Evolutionary conservation across 2,888 invertebrate species (phyloP).

Genomic region (Drosophila emarginata): DNA sequence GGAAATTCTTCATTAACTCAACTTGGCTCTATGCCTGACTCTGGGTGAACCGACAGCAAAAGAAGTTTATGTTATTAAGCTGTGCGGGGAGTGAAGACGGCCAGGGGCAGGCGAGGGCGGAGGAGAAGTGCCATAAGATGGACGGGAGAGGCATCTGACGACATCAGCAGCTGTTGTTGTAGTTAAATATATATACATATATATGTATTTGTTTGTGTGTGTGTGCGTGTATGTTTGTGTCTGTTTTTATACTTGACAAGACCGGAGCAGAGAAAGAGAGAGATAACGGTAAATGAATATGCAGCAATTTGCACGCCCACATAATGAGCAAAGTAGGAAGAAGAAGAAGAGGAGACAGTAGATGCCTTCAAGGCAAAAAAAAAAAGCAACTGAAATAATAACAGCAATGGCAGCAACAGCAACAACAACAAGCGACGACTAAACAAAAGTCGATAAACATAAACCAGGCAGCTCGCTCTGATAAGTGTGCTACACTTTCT

Average conservation of each 20-base stretch:
- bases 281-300: conserved; percentile 78
- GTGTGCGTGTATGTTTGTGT: conserved; percentile 57
- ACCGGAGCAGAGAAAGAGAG: conserved; percentile 31
- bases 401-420: conserved; percentile 35
- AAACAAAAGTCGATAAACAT: conserved; percentile 78
- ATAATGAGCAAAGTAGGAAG: conserved; percentile 62
- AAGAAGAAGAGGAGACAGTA: neutral
- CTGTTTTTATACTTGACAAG: conserved; percentile 64
- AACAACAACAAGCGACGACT: conserved; percentile 44
- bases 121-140: neutral
- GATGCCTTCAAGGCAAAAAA: conserved; percentile 40
- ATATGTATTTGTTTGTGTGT: conserved; percentile 54
- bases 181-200: conserved; percentile 36
- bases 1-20: conserved; percentile 79
- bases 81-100: conserved; percentile 16
- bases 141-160: conserved; percentile 6
- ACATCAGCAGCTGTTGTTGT: conserved; percentile 56
- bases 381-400: conserved; percentile 58
- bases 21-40: conserved; percentile 39
- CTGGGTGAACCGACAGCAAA: conserved; percentile 52
- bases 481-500: conserved; percentile 73
- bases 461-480: conserved; percentile 62
- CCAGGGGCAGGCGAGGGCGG: conserved; percentile 3
- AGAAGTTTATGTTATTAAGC: conserved; percentile 77
- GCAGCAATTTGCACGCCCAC: conserved; percentile 78